phyloP scores from a whole-genome alignment of 2,113 vertebrate genomes.

The Camelus dromedarius region DNA sequence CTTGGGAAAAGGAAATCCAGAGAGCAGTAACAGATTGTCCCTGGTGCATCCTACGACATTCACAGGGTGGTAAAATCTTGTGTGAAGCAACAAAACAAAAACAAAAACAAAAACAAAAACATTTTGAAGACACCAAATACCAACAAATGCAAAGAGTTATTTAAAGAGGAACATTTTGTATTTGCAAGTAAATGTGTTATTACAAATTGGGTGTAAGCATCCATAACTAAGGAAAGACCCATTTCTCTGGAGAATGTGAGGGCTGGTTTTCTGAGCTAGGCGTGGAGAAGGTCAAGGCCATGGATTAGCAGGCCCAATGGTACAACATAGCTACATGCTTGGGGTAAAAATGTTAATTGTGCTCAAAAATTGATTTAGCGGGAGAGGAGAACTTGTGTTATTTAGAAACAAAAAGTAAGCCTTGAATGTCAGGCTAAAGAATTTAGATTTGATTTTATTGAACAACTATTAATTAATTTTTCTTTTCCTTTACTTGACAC shows the following conservation, averaged over 20 bases:
- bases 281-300: not conserved
- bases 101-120: not conserved
- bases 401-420: not conserved
- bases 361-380: not conserved
- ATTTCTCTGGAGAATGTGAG: not conserved
- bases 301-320: not conserved
- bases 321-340: not conserved
- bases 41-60: not conserved
- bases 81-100: not conserved
- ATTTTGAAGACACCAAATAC: not conserved
- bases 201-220: not conserved
- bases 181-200: not conserved
- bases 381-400: not conserved
- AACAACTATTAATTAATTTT: not conserved
- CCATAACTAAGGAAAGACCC: not conserved
- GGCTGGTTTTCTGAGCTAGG: not conserved
- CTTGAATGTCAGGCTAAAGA: not conserved
- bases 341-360: not conserved
- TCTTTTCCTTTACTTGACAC: conserved; percentile 21
- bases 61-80: not conserved
- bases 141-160: not conserved
- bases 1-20: not conserved
- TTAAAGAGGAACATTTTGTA: not conserved
- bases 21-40: not conserved
- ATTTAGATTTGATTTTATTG: conserved; percentile 1